Conservation (phyloP, 2,113 vertebrate species). For the Chaetura pelagica region DNA sequence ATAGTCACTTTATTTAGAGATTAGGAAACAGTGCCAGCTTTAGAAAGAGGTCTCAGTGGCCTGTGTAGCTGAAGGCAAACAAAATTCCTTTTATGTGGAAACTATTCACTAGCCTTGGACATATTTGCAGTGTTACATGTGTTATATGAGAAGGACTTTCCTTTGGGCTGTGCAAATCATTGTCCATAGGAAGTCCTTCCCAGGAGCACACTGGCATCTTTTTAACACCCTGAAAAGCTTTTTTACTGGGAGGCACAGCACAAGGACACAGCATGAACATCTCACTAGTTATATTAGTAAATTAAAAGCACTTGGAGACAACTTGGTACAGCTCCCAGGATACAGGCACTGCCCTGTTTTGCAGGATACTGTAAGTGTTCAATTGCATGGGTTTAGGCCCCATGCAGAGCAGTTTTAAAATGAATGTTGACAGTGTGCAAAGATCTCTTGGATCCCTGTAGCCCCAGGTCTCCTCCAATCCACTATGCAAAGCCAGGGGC, state of each 20-base stretch:
- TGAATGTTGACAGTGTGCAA: constrained; percentile 18
- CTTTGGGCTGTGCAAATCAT: background rate
- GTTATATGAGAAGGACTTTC: constrained; percentile 19
- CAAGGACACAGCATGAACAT: constrained; percentile 26
- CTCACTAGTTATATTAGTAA: constrained; percentile 40
- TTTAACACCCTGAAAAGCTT: constrained; percentile 23
- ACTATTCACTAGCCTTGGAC: background rate
- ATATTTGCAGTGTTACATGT: background rate
- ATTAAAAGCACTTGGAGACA: constrained; percentile 48
- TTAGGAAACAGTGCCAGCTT: background rate
- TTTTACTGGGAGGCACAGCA: background rate
- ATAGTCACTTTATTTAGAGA: background rate
- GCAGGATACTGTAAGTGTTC: constrained; percentile 27
- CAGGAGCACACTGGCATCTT: constrained; percentile 11
- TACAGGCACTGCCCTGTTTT: background rate
- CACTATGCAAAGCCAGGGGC: background rate
- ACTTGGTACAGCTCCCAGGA: constrained; percentile 26
- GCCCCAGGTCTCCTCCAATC: background rate
- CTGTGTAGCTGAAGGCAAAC: background rate
- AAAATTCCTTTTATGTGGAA: constrained; percentile 21
- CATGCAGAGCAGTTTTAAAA: constrained; percentile 9
- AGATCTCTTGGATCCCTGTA: background rate
- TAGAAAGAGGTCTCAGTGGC: background rate
- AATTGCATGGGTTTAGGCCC: background rate
- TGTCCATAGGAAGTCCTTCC: constrained; percentile 24